A percentile compares a stretch with the other conserved stretches of the same genome.
Evolutionary conservation across 1,140 invertebrate species (phyloP).

Genomic region (Eulimnadia texana): DNA sequence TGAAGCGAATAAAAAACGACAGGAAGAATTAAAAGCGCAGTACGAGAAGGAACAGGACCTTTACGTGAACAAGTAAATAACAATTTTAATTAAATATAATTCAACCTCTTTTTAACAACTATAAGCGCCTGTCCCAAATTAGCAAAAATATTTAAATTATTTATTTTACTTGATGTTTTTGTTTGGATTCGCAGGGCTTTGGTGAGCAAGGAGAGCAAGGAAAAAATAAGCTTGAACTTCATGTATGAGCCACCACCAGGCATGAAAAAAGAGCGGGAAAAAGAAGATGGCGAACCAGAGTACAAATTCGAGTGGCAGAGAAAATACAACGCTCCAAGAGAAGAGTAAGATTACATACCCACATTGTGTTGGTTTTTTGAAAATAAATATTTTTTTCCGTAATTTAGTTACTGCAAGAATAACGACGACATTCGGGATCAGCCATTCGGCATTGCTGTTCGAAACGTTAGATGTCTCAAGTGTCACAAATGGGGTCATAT

Average conservation of each 20-base stretch:
- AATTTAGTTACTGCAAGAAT: conserved; percentile 89
- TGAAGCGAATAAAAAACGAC: conserved; percentile 91
- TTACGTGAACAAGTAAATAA: conserved; percentile 80
- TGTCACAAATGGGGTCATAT: conserved; percentile 99
- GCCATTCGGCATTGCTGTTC: conserved; percentile 94
- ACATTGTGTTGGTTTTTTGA: background rate
- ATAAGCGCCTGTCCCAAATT: too few relatives aligned
- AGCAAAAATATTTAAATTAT: conserved; percentile 5
- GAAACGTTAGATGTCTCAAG: conserved; percentile 95
- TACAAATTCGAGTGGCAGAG: conserved; percentile 99
- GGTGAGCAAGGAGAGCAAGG: conserved; percentile 94
- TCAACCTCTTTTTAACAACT: too few relatives aligned
- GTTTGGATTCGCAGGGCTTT: conserved; percentile 56
- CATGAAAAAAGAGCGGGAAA: conserved; percentile 74
- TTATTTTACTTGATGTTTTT: conserved; percentile 16
- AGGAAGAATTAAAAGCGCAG: conserved; percentile 88
- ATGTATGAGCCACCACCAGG: conserved; percentile 99
- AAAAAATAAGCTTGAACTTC: conserved; percentile 96
- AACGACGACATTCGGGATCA: conserved; percentile 94
- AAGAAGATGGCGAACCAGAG: conserved; percentile 86
- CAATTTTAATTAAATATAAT: too few relatives aligned
- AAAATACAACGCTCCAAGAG: conserved; percentile 95
- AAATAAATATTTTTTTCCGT: conserved; percentile 21
- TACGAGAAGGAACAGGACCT: conserved; percentile 99
- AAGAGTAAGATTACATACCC: conserved; percentile 40